phyloP scores from a whole-genome alignment of 2,888 invertebrate species.

The Timandra comae region DNA sequence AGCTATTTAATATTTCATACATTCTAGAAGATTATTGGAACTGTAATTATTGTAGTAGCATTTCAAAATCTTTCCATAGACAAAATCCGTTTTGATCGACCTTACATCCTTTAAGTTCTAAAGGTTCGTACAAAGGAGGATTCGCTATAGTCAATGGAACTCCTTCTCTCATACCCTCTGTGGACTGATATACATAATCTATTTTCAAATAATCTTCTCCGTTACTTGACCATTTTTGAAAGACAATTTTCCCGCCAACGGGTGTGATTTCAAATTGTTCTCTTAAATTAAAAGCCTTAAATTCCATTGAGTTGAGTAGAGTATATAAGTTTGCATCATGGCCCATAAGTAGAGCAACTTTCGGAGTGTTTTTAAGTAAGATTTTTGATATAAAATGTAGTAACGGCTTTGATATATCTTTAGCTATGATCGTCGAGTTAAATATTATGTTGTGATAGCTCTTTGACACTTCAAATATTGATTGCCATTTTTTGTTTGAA shows the following conservation, averaged over 20 bases:
- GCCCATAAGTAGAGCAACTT: constrained; percentile 51
- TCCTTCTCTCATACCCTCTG: constrained; percentile 45
- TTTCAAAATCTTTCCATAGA: constrained; percentile 35
- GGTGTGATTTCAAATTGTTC: constrained; percentile 49
- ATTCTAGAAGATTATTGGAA: too few species aligned
- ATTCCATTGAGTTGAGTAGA: constrained; percentile 39
- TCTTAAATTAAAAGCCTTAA: constrained; percentile 38
- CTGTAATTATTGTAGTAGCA: constrained; percentile 1
- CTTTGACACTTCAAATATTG: constrained; percentile 37
- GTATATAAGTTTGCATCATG: constrained; percentile 64
- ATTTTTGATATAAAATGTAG: constrained; percentile 40
- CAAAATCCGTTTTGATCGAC: constrained; percentile 45
- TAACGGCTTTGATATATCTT: constrained; percentile 49
- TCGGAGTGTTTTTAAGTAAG: constrained; percentile 34
- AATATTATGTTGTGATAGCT: constrained; percentile 57
- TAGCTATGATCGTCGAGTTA: constrained; percentile 48
- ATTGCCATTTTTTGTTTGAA: constrained; percentile 34
- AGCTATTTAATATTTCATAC: too few species aligned
- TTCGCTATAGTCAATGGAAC: constrained; percentile 31
- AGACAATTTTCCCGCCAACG: constrained; percentile 57
- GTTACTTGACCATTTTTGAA: constrained; percentile 52
- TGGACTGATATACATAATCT: constrained; percentile 53
- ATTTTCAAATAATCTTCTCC: constrained; percentile 40
- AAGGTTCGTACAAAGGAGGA: constrained; percentile 40
- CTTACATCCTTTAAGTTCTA: constrained; percentile 45